phyloP scores from a whole-genome alignment of 2,113 vertebrate genomes.

The Orycteropus afer region DNA sequence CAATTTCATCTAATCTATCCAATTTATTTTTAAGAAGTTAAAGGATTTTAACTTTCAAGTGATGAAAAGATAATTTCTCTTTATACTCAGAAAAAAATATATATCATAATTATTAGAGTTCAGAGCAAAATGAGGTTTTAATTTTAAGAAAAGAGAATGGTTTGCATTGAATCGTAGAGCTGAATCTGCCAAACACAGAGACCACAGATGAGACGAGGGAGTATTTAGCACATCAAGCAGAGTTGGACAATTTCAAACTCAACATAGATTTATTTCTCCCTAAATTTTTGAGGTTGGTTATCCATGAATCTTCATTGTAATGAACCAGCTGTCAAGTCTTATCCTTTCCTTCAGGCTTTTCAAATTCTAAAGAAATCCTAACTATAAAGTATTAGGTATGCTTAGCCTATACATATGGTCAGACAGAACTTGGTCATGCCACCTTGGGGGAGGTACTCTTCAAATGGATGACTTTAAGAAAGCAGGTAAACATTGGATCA shows the following conservation, averaged over 20 bases:
- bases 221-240: not conserved
- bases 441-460: not conserved
- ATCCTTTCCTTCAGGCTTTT: not conserved
- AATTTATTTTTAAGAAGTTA: constrained; percentile 60
- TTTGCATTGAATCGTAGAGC: not conserved
- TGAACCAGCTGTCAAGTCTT: not conserved
- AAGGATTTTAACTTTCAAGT: constrained; percentile 55
- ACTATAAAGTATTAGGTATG: not conserved
- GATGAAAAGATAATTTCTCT: constrained; percentile 61
- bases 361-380: constrained; percentile 4
- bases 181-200: constrained; percentile 9
- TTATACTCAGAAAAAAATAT: constrained; percentile 56
- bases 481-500: not conserved
- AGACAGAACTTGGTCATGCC: not conserved
- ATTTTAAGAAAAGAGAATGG: constrained; percentile 11
- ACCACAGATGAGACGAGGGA: not conserved
- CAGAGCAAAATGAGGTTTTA: constrained; percentile 58
- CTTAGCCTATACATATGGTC: not conserved
- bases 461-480: not conserved
- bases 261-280: not conserved
- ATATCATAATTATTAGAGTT: constrained; percentile 45
- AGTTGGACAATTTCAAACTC: constrained; percentile 31
- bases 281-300: constrained; percentile 11
- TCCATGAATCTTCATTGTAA: constrained; percentile 6
- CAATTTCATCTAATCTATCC: constrained; percentile 15